Percentiles rank a stretch among this genome's conserved stretches.
phyloP scores from a whole-genome alignment of 2,797 vertebrate species.

The Trachurus trachurus region DNA sequence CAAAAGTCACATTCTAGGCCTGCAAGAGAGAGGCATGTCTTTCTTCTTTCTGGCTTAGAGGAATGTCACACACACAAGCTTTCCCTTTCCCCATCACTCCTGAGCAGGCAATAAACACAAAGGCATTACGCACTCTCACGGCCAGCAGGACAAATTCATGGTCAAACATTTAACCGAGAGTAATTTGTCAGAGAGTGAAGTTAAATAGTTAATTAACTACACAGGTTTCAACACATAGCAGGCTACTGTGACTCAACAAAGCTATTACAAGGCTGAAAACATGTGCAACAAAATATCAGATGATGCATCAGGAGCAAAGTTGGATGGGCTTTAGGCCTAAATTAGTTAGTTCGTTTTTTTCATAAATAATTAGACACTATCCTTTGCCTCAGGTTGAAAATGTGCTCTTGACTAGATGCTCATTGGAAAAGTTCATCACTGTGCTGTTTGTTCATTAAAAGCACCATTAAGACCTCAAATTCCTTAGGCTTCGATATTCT shows the following conservation, averaged over 20 bases:
- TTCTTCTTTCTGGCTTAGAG: constrained; percentile 4
- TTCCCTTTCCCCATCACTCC: constrained; percentile 46
- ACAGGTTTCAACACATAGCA: neutral
- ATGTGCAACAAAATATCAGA: neutral
- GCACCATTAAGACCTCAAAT: neutral
- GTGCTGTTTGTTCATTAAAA: neutral
- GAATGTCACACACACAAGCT: constrained; percentile 36
- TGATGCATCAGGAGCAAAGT: neutral
- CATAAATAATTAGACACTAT: no score
- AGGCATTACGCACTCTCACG: constrained; percentile 51
- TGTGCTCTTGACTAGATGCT: neutral
- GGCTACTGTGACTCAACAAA: neutral
- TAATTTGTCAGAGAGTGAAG: neutral
- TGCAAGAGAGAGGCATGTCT: neutral
- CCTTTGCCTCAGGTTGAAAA: neutral
- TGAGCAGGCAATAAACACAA: constrained; percentile 56
- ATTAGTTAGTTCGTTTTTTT: neutral
- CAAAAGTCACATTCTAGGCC: constrained; percentile 24
- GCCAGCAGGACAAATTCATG: constrained; percentile 63
- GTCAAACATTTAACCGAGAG: constrained; percentile 44
- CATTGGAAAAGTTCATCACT: neutral
- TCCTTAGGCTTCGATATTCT: neutral
- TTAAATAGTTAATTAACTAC: neutral
- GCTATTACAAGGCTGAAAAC: neutral
- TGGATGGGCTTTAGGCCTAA: neutral